These are phyloP conservation scores for Brachionus paranguensis DNA, from an alignment of 1,140 invertebrate species.

Conservation along the genomic window DNA sequence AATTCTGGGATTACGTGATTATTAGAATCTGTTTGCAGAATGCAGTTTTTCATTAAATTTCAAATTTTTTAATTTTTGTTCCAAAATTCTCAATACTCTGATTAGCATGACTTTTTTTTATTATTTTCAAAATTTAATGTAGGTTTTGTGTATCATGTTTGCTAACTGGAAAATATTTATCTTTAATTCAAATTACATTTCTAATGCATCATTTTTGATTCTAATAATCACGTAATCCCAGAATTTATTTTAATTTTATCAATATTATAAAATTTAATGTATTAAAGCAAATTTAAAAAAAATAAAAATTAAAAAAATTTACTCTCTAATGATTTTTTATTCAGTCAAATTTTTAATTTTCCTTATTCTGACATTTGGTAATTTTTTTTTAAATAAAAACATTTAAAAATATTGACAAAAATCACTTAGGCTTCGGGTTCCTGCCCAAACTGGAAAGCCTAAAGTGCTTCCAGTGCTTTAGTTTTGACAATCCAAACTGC, in stretches of 20 bases:
- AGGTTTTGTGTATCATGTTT: background rate
- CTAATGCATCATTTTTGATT: background rate
- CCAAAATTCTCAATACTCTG: background rate
- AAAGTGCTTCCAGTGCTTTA: conserved; percentile 16
- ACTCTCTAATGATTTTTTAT: background rate
- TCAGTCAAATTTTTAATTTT: background rate
- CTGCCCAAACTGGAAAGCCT: background rate
- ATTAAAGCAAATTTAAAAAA: background rate
- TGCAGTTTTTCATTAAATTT: too few species aligned
- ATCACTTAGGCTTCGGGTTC: background rate
- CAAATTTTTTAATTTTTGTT: too few species aligned
- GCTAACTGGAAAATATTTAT: background rate
- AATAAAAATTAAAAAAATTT: background rate
- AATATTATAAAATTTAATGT: too few species aligned
- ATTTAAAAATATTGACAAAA: background rate
- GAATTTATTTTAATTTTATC: background rate
- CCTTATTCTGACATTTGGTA: background rate
- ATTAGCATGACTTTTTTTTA: background rate
- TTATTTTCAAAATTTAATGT: background rate
- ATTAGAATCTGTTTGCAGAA: too few species aligned
- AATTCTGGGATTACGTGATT: too few species aligned
- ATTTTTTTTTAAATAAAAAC: background rate
- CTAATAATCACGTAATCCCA: background rate
- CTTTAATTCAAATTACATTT: background rate
- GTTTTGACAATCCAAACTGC: background rate